Evolutionary conservation across 2,113 vertebrate species (phyloP), one percentile per base, ranked within the genome.

Genomic region (Pseudorectes ferrugineus): DNA sequence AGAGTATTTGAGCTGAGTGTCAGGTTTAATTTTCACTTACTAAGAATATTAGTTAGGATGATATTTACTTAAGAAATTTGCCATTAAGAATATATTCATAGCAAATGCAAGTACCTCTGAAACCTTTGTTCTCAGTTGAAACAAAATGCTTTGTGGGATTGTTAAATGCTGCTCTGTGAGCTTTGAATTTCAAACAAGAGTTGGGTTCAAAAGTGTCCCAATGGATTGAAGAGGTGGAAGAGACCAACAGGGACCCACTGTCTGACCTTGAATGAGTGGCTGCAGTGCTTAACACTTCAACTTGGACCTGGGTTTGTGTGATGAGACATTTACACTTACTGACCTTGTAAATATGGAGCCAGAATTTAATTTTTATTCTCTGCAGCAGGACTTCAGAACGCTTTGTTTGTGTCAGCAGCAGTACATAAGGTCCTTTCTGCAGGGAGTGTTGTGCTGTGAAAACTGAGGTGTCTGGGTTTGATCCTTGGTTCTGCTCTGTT

Each of bases 341-440:
- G 9, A 10, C 70, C 82, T 58, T 4, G 22, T 14, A 3, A 7
- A 55, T 57, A 22, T 5, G 25, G 49, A 45, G 35, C 14, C 70
- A 65, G 45, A 21, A 38, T 42, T 42, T 16, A 10, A 16, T 55
- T 43, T 42, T 46, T 15, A 9, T 48, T 67, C 76, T 22, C 43
- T n/a, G 55, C 33, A 73, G 65, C 31, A 46, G 57, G 48, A n/a
- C 26, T 74, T 12, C 7, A 11, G 40, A 25, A 20, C 0, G 2
- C 22, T 54, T 4, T 35, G 35, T 45, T 52, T 20, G 7, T 54
- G 7, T 13, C 51, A 46, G 75, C 86, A 81, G 76, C 77, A 74
- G 45, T 0, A 1, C 29, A 1, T 0, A 0, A 16, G 35, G 4
- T 2, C 23, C 70, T 22, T 6, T 23, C 7, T 42, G 31, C 57